phyloP scores from a whole-genome alignment of 2,888 invertebrate genomes.

The Lagria hirta region DNA sequence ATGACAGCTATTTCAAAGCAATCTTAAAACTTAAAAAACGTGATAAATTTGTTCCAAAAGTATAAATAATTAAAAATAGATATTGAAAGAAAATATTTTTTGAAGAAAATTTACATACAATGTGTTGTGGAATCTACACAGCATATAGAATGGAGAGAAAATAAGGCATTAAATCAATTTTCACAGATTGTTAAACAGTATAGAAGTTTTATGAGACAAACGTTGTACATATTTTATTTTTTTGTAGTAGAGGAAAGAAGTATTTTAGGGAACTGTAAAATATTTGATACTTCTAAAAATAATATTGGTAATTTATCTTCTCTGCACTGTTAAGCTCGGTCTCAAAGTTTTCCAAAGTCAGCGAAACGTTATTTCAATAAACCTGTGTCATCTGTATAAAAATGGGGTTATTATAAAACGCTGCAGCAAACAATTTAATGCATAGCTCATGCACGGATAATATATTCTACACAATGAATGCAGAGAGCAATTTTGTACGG shows the following conservation, averaged over 20 bases:
- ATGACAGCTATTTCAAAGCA: no score
- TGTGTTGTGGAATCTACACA: no score
- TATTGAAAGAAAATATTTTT: no score
- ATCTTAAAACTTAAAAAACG: no score
- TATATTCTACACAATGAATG: conserved; percentile 8
- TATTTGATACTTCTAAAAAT: conserved; percentile 42
- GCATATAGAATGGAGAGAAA: conserved; percentile 14
- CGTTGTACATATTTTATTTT: conserved; percentile 25
- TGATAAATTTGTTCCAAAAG: no score
- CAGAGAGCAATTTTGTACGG: background rate
- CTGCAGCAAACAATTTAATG: conserved; percentile 36
- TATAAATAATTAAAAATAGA: no score
- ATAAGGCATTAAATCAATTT: conserved; percentile 16
- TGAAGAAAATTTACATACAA: no score
- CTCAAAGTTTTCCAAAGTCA: conserved; percentile 40
- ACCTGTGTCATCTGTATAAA: conserved; percentile 45
- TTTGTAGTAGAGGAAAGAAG: conserved; percentile 12
- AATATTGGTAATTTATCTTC: conserved; percentile 42
- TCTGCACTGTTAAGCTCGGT: conserved; percentile 43
- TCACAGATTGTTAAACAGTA: conserved; percentile 22
- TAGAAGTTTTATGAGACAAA: conserved; percentile 21
- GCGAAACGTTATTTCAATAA: conserved; percentile 47
- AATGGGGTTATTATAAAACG: conserved; percentile 40
- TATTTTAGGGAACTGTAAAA: conserved; percentile 40
- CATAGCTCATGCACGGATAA: conserved; percentile 13